Base-by-base conservation (phyloP, 2,888 invertebrate genomes). In the Sclerodermus sp. region DNA sequence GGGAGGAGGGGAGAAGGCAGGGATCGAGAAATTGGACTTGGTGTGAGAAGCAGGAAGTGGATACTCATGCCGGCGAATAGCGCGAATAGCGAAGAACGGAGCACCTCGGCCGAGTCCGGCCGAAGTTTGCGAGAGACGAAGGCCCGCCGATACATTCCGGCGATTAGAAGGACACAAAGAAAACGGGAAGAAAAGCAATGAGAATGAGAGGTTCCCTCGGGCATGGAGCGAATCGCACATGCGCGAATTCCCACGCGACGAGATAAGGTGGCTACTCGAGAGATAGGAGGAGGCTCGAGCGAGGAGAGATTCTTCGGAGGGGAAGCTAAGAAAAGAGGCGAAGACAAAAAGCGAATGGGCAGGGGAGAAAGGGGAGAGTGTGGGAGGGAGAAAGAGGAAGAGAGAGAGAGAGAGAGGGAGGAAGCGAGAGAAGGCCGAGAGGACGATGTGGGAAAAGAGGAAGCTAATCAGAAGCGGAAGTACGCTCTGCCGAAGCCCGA, bases 391-490 rank as follows among this genome's bases (percentile, higher is more conserved):
- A 42, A 31, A 50, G 34, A 15, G 15, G 30, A 30, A 6, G 31
- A 6, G 31, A 6, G 50, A 50, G 43, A 12, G 34, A 12, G 34
- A 12, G 44, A 48, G 34, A 36, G 36, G 15, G 13, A 30, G 15
- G 13, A 49, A 17, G 44, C 15, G 40, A 37, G 53, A 44, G 47
- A 49, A 45, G 30, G 23, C 16, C 37, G 29, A 36, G 39, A 41
- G 66, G 62, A 70, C 70, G 67, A 74, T 74, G 75, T 74, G 76
- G 76, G 74, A 76, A 77, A 74, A 76, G 76, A 75, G 77, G 77
- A 77, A 77, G 76, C 74, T 77, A 77, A 77, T 77, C 76, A 76
- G 75, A 74, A 75, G 73, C 74, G 76, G 76, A 77, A 73, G 70
- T 71, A 69, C 74, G 75, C 74, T 74, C 69, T 61, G 70, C 60